phyloP scores from a whole-genome alignment of 2,888 invertebrate species.

The Cheilosia pagana region DNA sequence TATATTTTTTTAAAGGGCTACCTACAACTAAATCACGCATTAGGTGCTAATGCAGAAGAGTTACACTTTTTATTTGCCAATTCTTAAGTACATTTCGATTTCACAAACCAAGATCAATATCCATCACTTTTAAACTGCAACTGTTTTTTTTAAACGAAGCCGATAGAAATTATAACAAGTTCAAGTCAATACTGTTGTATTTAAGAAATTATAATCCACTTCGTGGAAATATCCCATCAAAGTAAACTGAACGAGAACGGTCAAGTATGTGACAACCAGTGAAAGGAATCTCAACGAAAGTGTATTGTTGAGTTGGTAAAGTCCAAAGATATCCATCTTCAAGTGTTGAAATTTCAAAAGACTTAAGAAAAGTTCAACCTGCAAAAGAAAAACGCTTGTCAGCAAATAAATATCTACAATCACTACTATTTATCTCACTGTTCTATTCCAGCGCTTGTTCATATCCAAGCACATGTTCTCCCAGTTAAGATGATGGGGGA shows the following conservation, averaged over 20 bases:
- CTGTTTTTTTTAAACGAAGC: too few relatives aligned
- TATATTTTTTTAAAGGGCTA: too few relatives aligned
- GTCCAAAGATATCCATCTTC: constrained; percentile 40
- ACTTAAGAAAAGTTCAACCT: constrained; percentile 49
- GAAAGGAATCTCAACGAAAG: constrained; percentile 32
- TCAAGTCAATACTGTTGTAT: background rate
- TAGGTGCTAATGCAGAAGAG: too few relatives aligned
- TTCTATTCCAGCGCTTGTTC: constrained; percentile 79
- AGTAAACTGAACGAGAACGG: constrained; percentile 46
- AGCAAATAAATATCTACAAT: background rate
- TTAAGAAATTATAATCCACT: background rate
- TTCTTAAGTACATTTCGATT: too few relatives aligned
- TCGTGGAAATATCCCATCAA: constrained; percentile 36
- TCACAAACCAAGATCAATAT: too few relatives aligned
- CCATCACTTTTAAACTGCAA: too few relatives aligned
- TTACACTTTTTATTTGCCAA: too few relatives aligned
- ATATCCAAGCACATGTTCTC: constrained; percentile 79
- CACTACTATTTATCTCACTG: constrained; percentile 76
- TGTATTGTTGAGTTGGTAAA: constrained; percentile 39
- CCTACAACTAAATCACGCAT: too few relatives aligned
- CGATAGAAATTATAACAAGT: too few relatives aligned
- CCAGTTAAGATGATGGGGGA: constrained; percentile 77
- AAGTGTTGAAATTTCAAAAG: constrained; percentile 30
- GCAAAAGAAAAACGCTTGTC: background rate
- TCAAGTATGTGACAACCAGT: constrained; percentile 20